A percentile compares a stretch with the other conserved stretches of the same genome.
phyloP scores from a whole-genome alignment of 2,113 vertebrate species.

The Alethe castanea region DNA sequence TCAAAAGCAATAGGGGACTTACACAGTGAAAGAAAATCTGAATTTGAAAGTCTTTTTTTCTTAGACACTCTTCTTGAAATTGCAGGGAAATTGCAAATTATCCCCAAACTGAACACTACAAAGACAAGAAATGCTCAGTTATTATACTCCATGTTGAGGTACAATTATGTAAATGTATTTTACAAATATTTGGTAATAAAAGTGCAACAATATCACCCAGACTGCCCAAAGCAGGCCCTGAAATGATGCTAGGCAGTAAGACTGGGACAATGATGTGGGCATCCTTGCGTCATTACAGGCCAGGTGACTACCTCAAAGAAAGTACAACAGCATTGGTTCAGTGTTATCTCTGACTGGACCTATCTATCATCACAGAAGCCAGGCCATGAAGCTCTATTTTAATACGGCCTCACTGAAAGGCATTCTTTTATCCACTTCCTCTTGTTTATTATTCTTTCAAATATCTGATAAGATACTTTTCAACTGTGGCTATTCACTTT shows the following conservation, averaged over 20 bases:
- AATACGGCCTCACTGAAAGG: background rate
- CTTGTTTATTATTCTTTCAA: conserved; percentile 64
- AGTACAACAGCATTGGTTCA: background rate
- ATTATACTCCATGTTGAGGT: background rate
- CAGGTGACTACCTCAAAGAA: background rate
- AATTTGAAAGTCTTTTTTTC: background rate
- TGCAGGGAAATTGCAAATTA: background rate
- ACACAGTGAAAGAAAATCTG: background rate
- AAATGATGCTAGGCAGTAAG: background rate
- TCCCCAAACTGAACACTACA: background rate
- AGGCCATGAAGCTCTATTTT: background rate
- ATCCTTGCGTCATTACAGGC: background rate
- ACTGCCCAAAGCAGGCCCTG: background rate
- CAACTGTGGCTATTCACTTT: conserved; percentile 57
- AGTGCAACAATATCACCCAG: background rate
- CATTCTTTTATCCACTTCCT: conserved; percentile 54
- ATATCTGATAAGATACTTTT: conserved; percentile 60
- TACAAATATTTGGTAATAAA: background rate
- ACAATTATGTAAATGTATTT: background rate
- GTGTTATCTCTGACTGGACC: background rate
- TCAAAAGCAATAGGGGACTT: background rate
- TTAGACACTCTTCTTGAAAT: background rate
- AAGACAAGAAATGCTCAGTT: background rate
- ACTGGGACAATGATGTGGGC: background rate
- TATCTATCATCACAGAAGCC: background rate